These are phyloP conservation scores for Napeogenes inachia DNA, from an alignment of 2,888 invertebrate species.

Conservation along the genomic window DNA sequence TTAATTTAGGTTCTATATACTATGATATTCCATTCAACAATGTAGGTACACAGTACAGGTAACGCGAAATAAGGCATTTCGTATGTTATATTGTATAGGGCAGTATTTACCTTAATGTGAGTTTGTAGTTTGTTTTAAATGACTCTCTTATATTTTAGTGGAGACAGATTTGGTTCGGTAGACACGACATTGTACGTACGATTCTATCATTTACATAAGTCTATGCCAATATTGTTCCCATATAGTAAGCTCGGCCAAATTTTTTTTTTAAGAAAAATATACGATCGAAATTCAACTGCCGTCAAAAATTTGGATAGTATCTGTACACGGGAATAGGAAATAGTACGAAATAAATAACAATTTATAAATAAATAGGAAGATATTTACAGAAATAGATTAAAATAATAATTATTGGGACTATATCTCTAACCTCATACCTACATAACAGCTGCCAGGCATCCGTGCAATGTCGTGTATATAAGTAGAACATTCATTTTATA, in stretches of 20 bases:
- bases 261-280: slow-evolving; percentile 23
- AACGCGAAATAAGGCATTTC: slow-evolving; percentile 75
- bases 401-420: slow-evolving; percentile 39
- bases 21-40: slow-evolving; percentile 59
- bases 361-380: slow-evolving; percentile 13
- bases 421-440: slow-evolving; percentile 49
- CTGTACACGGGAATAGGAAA: slow-evolving; percentile 8
- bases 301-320: slow-evolving; percentile 36
- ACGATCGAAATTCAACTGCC: slow-evolving; percentile 56
- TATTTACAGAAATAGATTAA: slow-evolving; percentile 14
- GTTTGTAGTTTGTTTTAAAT: slow-evolving; percentile 26
- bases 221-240: slow-evolving; percentile 73
- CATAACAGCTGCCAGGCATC: slow-evolving; percentile 61
- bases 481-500: slow-evolving; percentile 15
- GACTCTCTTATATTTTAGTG: slow-evolving; percentile 23
- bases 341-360: slow-evolving; percentile 24
- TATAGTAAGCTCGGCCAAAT: slow-evolving; percentile 71
- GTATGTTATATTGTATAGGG: slow-evolving; percentile 37
- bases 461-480: slow-evolving; percentile 48
- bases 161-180: slow-evolving; percentile 44
- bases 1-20: slow-evolving; percentile 67
- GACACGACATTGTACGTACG: slow-evolving; percentile 51
- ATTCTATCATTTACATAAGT: slow-evolving; percentile 45
- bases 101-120: slow-evolving; percentile 29
- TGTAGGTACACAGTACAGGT: slow-evolving; percentile 70